Evolutionary conservation across 2,797 vertebrate species (phyloP).

Genomic region (Pangasius mekongensis): DNA sequence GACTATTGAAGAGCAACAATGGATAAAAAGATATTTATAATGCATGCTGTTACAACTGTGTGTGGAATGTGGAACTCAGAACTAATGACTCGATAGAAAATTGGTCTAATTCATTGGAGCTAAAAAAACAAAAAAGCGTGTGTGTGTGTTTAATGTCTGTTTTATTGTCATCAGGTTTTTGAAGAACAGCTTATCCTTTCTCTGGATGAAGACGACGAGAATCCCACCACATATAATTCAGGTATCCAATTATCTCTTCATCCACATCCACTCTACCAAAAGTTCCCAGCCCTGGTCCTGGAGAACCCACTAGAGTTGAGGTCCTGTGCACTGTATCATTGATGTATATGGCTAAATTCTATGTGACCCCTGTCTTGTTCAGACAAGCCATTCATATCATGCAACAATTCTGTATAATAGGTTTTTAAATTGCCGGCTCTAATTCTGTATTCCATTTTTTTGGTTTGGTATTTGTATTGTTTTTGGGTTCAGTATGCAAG

Average conservation of each 20-base stretch:
- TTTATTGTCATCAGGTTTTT: conserved; percentile 68
- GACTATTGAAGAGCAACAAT: not conserved
- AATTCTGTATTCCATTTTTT: too few relatives aligned
- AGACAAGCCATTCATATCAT: not conserved
- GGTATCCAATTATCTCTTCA: conserved; percentile 56
- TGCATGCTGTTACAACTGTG: not conserved
- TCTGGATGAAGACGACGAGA: conserved; percentile 69
- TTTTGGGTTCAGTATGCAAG: not conserved
- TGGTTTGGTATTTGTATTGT: not conserved
- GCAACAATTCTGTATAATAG: not conserved
- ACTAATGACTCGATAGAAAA: too few relatives aligned
- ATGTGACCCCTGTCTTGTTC: not conserved
- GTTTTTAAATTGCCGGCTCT: not conserved
- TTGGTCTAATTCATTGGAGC: too few relatives aligned
- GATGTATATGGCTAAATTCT: not conserved
- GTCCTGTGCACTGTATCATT: not conserved
- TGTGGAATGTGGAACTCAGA: too few relatives aligned
- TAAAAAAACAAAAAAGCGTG: not conserved
- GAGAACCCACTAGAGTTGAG: not conserved
- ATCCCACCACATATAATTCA: conserved; percentile 49
- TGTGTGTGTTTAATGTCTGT: conserved; percentile 26
- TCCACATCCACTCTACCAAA: conserved; percentile 73
- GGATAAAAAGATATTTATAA: not conserved
- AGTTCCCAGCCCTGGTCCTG: not conserved
- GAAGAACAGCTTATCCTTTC: conserved; percentile 73